A percentile compares a stretch with the other conserved stretches of the same genome.
These are phyloP conservation scores for Luscinia luscinia DNA, from an alignment of 2,797 vertebrate species.

Conservation along the genomic window DNA sequence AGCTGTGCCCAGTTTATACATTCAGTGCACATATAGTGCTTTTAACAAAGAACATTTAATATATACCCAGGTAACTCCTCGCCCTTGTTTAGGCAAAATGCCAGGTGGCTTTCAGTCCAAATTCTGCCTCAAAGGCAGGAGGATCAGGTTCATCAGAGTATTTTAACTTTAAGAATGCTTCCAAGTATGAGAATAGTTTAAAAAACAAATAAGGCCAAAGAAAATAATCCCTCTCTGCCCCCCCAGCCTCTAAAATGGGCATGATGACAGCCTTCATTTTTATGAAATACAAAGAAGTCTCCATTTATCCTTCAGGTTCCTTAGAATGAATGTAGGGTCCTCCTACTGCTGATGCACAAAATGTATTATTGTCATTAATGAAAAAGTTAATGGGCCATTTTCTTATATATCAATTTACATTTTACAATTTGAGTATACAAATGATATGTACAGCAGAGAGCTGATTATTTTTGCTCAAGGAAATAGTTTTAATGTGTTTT, in stretches of 20 bases:
- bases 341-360: conserved; percentile 88
- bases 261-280: conserved; percentile 71
- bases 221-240: background rate
- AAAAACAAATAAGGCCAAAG: conserved; percentile 34
- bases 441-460: conserved; percentile 93
- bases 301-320: conserved; percentile 79
- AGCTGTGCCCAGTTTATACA: conserved; percentile 24
- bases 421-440: conserved; percentile 97
- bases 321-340: conserved; percentile 73
- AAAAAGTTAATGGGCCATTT: conserved; percentile 99
- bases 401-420: conserved; percentile 99
- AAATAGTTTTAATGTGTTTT: conserved; percentile 99
- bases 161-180: conserved; percentile 61
- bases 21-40: conserved; percentile 34
- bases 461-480: conserved; percentile 92
- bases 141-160: background rate
- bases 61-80: conserved; percentile 38
- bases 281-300: conserved; percentile 70
- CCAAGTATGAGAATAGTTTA: conserved; percentile 33
- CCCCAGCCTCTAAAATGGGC: background rate
- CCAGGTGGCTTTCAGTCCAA: conserved; percentile 29
- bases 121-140: conserved; percentile 28
- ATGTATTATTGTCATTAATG: conserved; percentile 99
- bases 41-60: conserved; percentile 57
- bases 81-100: conserved; percentile 21